A percentile compares a stretch with the other conserved stretches of the same genome.
These are phyloP conservation scores for Geophilus truncorum DNA, from an alignment of 2,888 invertebrate genomes.

Conservation along the genomic window DNA sequence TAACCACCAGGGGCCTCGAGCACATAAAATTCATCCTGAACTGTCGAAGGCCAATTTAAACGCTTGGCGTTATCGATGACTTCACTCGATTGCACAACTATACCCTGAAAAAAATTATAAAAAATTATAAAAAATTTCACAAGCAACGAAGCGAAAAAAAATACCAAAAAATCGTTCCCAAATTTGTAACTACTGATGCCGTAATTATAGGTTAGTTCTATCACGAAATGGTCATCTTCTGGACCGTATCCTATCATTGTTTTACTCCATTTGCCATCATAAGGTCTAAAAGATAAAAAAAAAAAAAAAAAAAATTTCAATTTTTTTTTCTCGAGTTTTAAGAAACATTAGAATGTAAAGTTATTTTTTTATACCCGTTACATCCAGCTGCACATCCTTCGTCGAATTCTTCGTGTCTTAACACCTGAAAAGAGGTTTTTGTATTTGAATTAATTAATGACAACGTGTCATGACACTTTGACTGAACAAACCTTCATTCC, in stretches of 20 bases:
- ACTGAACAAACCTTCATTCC: constrained; percentile 77
- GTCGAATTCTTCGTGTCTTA: constrained; percentile 94
- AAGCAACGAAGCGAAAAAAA: too few relatives aligned
- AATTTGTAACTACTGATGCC: constrained; percentile 77
- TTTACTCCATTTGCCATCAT: constrained; percentile 97
- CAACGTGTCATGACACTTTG: neutral
- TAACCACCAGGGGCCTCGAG: constrained; percentile 89
- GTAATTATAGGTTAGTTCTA: constrained; percentile 97
- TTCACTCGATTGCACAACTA: constrained; percentile 75
- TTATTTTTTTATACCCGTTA: too few relatives aligned
- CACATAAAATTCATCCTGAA: constrained; percentile 58
- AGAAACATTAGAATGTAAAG: too few relatives aligned
- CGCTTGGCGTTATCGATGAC: constrained; percentile 66
- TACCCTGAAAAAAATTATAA: constrained; percentile 53
- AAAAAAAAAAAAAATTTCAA: too few relatives aligned
- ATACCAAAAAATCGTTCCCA: constrained; percentile 82
- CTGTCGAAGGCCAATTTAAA: constrained; percentile 64
- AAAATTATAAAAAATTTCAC: too few relatives aligned
- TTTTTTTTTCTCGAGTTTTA: too few relatives aligned
- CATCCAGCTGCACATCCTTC: constrained; percentile 96
- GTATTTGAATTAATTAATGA: neutral
- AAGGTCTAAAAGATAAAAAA: too few relatives aligned
- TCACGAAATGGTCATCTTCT: constrained; percentile 89
- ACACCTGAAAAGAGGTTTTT: constrained; percentile 65
- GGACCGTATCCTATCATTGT: constrained; percentile 98